Conservation (phyloP, 2,113 vertebrate species). For the Rhineura floridana region DNA sequence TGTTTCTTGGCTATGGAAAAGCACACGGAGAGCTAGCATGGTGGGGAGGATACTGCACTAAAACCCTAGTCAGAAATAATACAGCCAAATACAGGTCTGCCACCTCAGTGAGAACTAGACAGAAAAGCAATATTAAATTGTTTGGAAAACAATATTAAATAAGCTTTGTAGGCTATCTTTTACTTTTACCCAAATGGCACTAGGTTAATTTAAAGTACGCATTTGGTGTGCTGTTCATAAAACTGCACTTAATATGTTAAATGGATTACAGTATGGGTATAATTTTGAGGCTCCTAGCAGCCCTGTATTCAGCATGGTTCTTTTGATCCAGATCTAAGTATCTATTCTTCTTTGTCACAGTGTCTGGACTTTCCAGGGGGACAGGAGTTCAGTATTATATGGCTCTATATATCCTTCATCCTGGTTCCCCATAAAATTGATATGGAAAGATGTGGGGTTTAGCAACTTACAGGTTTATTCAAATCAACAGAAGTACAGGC, state of each 20-base stretch:
- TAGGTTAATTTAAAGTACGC: not conserved
- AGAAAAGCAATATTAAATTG: no score
- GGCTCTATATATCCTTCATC: no score
- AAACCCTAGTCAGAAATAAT: not conserved
- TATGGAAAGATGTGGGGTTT: not conserved
- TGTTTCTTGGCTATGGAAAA: not conserved
- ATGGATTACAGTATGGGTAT: not conserved
- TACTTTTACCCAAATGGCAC: not conserved
- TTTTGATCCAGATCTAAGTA: not conserved
- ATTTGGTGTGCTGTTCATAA: not conserved
- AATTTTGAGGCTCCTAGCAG: not conserved
- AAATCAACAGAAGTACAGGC: not conserved
- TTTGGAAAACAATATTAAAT: not conserved
- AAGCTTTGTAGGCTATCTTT: not conserved
- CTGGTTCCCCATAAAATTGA: no score
- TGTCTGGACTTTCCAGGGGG: not conserved
- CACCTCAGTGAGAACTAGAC: not conserved
- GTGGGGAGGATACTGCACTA: not conserved
- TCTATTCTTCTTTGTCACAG: no score
- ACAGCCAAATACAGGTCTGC: not conserved
- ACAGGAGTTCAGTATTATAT: no score
- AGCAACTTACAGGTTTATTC: no score
- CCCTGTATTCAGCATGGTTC: not conserved
- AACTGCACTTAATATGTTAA: not conserved
- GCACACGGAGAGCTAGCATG: not conserved